Evolutionary conservation across 1,140 invertebrate genomes (phyloP).

Genomic region (Drosophila parabipectinata): DNA sequence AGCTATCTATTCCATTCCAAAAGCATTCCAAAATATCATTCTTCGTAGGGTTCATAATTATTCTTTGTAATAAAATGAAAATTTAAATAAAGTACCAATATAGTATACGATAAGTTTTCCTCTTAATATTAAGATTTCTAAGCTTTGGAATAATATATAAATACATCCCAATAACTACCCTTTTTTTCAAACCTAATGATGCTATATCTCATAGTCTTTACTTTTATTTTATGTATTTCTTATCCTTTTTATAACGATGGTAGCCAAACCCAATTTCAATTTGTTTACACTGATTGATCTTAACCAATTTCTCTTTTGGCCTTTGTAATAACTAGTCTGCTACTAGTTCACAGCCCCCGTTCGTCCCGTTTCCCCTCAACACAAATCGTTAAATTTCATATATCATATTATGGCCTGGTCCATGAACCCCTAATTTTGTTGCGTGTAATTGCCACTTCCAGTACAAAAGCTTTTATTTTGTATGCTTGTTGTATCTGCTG

Average conservation of each 20-base stretch:
- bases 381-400: conserved; percentile 59
- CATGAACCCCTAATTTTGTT: conserved; percentile 71
- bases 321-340: conserved; percentile 52
- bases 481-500: conserved; percentile 23
- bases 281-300: conserved; percentile 44
- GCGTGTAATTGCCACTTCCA: conserved; percentile 79
- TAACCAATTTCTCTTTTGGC: conserved; percentile 62
- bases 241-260: neutral
- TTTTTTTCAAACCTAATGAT: too few relatives aligned
- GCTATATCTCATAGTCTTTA: neutral
- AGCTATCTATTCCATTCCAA: too few relatives aligned
- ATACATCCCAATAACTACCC: too few relatives aligned
- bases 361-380: conserved; percentile 34
- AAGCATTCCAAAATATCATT: too few relatives aligned
- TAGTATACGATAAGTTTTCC: too few relatives aligned
- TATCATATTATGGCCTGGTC: conserved; percentile 57
- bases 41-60: too few relatives aligned
- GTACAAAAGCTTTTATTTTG: conserved; percentile 70
- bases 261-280: conserved; percentile 35
- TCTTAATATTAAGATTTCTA: too few relatives aligned
- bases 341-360: conserved; percentile 15
- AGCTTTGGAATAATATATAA: too few relatives aligned
- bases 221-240: neutral
- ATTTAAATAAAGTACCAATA: too few relatives aligned
- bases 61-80: too few relatives aligned